phyloP scores from a whole-genome alignment of 2,797 vertebrate species.

The Podarcis lilfordi region DNA sequence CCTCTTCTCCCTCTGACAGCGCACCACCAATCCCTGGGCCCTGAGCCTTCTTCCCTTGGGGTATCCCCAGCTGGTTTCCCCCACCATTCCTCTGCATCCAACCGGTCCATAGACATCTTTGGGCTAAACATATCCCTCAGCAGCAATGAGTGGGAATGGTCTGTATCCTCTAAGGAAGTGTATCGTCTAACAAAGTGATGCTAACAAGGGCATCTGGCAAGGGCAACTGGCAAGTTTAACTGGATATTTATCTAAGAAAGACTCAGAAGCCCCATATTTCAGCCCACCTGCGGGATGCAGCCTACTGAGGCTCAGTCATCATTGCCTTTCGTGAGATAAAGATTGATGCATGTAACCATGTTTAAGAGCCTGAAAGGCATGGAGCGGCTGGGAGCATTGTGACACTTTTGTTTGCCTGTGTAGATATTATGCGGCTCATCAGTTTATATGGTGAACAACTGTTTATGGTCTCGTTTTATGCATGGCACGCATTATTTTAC shows the following conservation, averaged over 20 bases:
- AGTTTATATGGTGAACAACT: neutral
- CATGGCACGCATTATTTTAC: neutral
- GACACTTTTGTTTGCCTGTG: neutral
- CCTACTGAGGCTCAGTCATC: neutral
- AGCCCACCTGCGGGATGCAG: neutral
- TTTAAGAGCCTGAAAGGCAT: neutral
- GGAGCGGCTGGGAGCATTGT: neutral
- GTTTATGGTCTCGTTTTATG: slow-evolving; percentile 5
- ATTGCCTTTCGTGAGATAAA: neutral
- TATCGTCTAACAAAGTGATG: neutral
- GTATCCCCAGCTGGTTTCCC: no score
- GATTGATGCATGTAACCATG: neutral
- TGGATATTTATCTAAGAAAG: neutral
- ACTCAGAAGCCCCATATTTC: neutral
- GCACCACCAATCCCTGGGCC: no score
- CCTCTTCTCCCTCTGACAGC: no score
- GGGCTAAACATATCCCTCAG: neutral
- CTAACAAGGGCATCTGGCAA: neutral
- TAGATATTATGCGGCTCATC: neutral
- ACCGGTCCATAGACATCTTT: no score
- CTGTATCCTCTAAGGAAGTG: neutral
- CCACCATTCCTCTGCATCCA: no score
- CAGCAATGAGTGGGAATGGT: neutral
- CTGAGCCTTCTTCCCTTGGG: no score
- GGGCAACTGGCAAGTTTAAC: neutral